Base-by-base conservation (phyloP, 2,888 invertebrate species). In the Malachius bipustulatus region DNA sequence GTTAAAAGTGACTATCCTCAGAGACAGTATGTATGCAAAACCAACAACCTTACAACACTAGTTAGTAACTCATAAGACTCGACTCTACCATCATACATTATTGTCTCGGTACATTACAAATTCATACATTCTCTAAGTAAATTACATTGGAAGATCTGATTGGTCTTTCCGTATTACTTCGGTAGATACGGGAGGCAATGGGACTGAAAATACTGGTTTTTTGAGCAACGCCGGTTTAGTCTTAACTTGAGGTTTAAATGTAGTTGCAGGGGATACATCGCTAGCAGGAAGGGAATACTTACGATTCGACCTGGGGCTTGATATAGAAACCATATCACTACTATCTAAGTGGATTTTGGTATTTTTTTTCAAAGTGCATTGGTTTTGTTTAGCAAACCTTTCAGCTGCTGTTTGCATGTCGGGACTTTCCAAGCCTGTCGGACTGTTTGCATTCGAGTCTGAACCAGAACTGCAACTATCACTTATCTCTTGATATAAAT, bases 161-260 rank as follows among this genome's bases (percentile, higher is more conserved):
- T n/a, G n/a, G n/a, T 54, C 52, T 37, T 52, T 51, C 34, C 48
- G 51, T 42, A 50, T 47, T 47, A 51, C 47, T 39, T 54, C 55
- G 24, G 47, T 47, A 30, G 55, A 48, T 16, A 49, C 63, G 3
- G 64, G 61, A 41, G 63, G 56, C 9, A 65, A 55, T 42, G 66
- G 62, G 39, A 60, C 54, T 15, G 71, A 66, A 43, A 73, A 60
- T 19, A 66, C 65, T 26, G 77, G 75, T 57, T 75, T 82, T 47
- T 75, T 74, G 63, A 85, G 72, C 48, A 88, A 76, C 48, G 80
- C 76, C 10, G 88, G 88, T 64, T 87, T 88, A 34, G 78, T 75
- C 57, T 84, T 80, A 39, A 81, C 71, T 54, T 79, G 77, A 4
- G 82, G 82, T 58, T 81, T 82, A 41, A 74, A 71, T 41, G 70